Evolutionary conservation across 92 coral and sea anemone genomes (phyloP).

Genomic region (Porites cylindrica): DNA sequence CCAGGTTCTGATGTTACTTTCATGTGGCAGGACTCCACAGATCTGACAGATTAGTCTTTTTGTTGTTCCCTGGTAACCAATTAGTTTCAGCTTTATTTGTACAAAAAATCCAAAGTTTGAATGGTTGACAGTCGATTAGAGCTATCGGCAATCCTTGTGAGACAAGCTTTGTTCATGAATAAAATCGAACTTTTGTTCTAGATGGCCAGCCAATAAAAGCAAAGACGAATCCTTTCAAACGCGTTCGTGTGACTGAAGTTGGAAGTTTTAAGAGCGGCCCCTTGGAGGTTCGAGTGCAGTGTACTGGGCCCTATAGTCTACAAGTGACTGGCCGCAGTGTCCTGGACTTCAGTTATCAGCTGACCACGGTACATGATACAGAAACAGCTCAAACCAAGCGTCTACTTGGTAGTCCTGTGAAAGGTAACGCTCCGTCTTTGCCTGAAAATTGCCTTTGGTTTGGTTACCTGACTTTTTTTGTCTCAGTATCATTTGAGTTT

Average conservation of each 20-base stretch:
- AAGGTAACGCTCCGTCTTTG: constrained; percentile 41
- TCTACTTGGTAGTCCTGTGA: constrained; percentile 59
- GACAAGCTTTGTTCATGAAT: neutral
- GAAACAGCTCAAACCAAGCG: constrained; percentile 39
- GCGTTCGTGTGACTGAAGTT: constrained; percentile 36
- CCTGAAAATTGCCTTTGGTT: neutral
- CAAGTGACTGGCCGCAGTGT: constrained; percentile 52
- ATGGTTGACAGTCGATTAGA: no score
- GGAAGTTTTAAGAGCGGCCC: constrained; percentile 24
- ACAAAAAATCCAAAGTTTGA: no score
- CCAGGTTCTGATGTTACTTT: no score
- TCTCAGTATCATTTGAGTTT: neutral
- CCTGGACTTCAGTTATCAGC: constrained; percentile 56
- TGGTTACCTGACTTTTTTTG: neutral
- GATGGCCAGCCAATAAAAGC: constrained; percentile 13
- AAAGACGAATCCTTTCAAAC: constrained; percentile 11
- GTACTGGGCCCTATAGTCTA: constrained; percentile 62
- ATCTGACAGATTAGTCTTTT: no score
- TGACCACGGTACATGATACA: constrained; percentile 14
- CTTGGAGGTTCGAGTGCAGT: constrained; percentile 33
- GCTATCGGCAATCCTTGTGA: no score
- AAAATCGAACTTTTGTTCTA: neutral
- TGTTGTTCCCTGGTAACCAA: no score
- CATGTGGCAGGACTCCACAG: no score
- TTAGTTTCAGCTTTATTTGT: no score